Base-by-base conservation (phyloP, 2,113 vertebrate genomes). In the Chaetops frenatus region DNA sequence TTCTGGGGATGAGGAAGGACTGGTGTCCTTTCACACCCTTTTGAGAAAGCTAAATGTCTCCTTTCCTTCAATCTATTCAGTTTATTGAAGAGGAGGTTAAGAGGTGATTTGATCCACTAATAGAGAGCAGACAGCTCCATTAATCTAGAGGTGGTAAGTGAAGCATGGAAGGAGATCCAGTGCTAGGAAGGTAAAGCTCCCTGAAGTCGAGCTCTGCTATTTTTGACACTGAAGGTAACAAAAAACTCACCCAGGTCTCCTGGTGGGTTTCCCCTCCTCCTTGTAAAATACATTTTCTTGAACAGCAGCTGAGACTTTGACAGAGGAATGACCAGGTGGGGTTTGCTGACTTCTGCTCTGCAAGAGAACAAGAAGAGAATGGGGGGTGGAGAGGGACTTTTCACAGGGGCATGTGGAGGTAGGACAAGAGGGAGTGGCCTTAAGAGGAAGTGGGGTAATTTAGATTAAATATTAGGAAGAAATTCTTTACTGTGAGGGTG, bases 81-180 rank as follows among this genome's bases (percentile, higher is more conserved):
- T 81, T 95, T 93, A 90, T 90, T 83, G 93, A 94, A 83, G 79
- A 60, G 85, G 71, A 95, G 88, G 90, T 96, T 95, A 94, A 92
- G 88, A 93, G 94, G 93, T 92, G 87, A 94, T 80, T 95, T 96
- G 93, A 83, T 94, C 71, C 38, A 56, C 87, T 97, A 83, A 93
- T 67, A 95, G 92, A 53, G 12, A 64, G 71, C 7, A 92, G 92
- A 90, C 88, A 93, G 88, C 64, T 95, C 86, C 82, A 92, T 95
- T 96, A 95, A 96, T 95, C 92, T 86, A 10, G 35, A 58, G 38
- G 33, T 60, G 61, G 57, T 44, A 31, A 89, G 74, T 9, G 73
- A 77, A 88, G 58, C 48, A 1, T 40, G 51, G 19, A 28, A 69
- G 0, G 9, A 62, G 71, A 90, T 25, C 81, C 51, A 54, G 35